Percentiles rank a stretch among this genome's conserved stretches.
Evolutionary conservation across 2,888 invertebrate genomes (phyloP).

Genomic region (Dromius quadrimaculatus): DNA sequence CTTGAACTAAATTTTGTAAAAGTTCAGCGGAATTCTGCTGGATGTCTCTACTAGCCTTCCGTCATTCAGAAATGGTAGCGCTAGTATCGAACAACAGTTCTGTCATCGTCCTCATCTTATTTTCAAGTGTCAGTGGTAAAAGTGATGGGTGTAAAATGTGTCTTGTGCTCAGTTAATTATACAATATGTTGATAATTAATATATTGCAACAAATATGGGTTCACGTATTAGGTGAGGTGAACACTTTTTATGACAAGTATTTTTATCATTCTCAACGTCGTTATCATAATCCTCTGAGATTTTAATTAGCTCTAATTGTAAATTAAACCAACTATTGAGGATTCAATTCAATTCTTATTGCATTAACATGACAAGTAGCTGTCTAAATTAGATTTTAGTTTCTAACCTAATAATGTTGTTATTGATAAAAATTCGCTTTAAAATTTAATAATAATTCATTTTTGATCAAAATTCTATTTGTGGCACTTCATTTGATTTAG

Average conservation of each 20-base stretch:
- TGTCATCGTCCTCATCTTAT: constrained; percentile 39
- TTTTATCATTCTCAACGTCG: constrained; percentile 18
- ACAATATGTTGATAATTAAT: constrained; percentile 53
- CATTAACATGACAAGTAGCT: neutral
- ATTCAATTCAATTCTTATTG: neutral
- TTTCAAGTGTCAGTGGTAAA: constrained; percentile 42
- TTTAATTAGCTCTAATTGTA: constrained; percentile 28
- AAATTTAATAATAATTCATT: neutral
- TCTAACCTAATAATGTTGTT: constrained; percentile 5
- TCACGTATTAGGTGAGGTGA: constrained; percentile 68
- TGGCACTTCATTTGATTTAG: constrained; percentile 67
- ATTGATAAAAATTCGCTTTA: constrained; percentile 9
- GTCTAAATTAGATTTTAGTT: neutral
- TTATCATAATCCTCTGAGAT: neutral
- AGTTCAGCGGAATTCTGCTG: too few species aligned
- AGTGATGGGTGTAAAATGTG: constrained; percentile 51
- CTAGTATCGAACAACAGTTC: constrained; percentile 34
- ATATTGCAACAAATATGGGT: constrained; percentile 64
- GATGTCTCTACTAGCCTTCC: too few species aligned
- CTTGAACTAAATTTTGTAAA: neutral
- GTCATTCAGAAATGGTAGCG: neutral
- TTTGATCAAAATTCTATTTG: constrained; percentile 21
- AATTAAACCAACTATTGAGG: neutral
- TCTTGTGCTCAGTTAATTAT: constrained; percentile 43
- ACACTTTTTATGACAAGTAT: neutral